These are phyloP conservation scores for Numenius phaeopus DNA, from an alignment of 2,797 vertebrate genomes.

Conservation along the genomic window DNA sequence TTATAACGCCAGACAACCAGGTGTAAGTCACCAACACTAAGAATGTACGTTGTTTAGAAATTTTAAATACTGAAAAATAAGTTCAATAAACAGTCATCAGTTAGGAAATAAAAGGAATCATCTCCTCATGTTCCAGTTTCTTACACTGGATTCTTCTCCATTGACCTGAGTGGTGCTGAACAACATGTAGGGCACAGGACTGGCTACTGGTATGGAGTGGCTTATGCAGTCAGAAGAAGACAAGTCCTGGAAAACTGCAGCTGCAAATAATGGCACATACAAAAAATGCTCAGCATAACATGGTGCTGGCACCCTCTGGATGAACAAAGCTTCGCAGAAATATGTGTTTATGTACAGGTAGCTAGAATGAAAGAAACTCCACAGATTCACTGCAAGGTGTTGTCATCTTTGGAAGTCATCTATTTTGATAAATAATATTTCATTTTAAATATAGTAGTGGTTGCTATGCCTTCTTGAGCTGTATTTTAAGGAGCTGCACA, in stretches of 20 bases:
- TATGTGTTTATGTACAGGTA: constrained; percentile 19
- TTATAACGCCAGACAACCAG: neutral
- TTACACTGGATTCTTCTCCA: neutral
- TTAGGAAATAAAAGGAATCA: neutral
- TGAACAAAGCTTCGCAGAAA: constrained; percentile 14
- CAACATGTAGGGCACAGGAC: fast-evolving
- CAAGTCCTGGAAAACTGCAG: neutral
- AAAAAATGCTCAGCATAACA: neutral
- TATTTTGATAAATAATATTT: constrained; percentile 53
- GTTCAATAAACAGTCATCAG: neutral
- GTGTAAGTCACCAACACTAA: neutral
- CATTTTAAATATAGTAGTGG: constrained; percentile 62
- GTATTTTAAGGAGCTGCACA: constrained; percentile 43
- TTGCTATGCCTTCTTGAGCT: constrained; percentile 60
- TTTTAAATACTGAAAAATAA: neutral
- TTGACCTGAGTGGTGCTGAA: neutral
- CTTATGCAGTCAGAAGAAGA: neutral
- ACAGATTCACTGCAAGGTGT: neutral
- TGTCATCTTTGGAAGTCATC: neutral
- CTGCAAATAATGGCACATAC: neutral
- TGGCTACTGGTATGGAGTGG: neutral
- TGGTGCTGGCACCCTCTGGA: neutral
- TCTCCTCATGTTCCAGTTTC: neutral
- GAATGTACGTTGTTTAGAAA: neutral
- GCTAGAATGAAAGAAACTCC: neutral